Evolutionary conservation across 2,797 vertebrate species (phyloP).

Genomic region (Lutjanus argentimaculatus): DNA sequence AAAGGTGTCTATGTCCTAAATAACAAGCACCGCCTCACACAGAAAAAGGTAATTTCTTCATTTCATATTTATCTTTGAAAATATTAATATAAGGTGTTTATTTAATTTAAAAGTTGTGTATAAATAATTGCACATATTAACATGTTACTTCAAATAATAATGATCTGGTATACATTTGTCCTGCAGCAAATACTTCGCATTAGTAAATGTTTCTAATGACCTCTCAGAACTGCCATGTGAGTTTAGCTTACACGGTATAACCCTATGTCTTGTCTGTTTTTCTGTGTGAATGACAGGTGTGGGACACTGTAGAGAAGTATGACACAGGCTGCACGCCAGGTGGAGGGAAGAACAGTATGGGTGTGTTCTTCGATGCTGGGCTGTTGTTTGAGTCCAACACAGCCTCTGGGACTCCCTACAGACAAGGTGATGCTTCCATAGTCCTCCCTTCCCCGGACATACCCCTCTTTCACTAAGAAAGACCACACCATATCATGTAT

Average conservation of each 20-base stretch:
- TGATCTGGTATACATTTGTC: background rate
- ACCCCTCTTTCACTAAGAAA: too few species aligned
- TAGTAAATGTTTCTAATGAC: background rate
- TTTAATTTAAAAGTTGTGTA: background rate
- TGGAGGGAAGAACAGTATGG: conserved; percentile 84
- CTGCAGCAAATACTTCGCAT: background rate
- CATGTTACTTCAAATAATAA: background rate
- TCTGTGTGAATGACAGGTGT: conserved; percentile 81
- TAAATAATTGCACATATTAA: background rate
- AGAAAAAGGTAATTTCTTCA: conserved; percentile 81
- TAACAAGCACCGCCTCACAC: conserved; percentile 88
- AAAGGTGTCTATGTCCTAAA: conserved; percentile 90
- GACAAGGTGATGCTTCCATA: conserved; percentile 72
- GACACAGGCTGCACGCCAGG: conserved; percentile 91
- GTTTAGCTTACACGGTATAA: too few species aligned
- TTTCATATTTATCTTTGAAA: background rate
- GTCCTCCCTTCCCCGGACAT: background rate
- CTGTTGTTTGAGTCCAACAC: conserved; percentile 81
- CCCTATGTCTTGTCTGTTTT: background rate
- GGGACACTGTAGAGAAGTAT: conserved; percentile 86
- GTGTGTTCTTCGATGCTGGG: conserved; percentile 90
- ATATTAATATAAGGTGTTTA: background rate
- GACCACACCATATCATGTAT: too few species aligned
- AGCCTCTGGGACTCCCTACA: conserved; percentile 62
- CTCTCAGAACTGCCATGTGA: too few species aligned